Conservation (phyloP, 2,797 vertebrate species). For the Gymnothorax reevesii region DNA sequence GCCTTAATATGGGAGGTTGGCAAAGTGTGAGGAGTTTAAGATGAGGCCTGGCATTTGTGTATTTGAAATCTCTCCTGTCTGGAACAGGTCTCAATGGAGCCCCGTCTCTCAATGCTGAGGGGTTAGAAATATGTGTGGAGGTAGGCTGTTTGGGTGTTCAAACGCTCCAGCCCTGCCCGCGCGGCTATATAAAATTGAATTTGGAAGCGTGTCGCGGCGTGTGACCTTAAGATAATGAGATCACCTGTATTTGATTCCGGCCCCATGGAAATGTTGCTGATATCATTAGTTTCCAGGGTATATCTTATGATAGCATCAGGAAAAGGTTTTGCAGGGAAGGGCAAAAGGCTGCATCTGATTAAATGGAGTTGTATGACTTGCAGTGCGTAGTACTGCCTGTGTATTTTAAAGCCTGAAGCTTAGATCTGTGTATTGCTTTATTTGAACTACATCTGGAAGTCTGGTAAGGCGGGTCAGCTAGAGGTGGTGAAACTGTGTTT, state of each 20-base stretch:
- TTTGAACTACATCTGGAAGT: background rate
- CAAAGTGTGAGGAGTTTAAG: background rate
- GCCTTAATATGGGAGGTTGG: background rate
- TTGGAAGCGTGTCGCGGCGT: background rate
- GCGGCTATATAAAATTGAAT: background rate
- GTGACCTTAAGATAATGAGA: constrained; percentile 14
- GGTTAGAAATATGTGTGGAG: background rate
- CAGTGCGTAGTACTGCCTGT: background rate
- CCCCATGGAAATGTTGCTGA: background rate
- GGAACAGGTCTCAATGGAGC: background rate
- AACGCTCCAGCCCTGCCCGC: background rate
- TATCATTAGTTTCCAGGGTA: background rate
- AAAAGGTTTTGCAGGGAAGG: background rate
- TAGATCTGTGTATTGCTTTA: background rate
- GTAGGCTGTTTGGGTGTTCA: background rate
- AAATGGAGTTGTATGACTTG: background rate
- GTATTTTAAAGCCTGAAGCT: background rate
- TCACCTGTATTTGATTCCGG: background rate
- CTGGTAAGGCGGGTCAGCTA: background rate
- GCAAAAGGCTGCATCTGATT: background rate
- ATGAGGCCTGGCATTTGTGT: background rate
- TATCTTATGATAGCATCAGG: background rate
- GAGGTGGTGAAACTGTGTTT: background rate
- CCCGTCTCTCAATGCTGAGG: background rate
- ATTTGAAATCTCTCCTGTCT: background rate